phyloP scores from a whole-genome alignment of 2,113 vertebrate genomes.

The Acanthisitta chloris region DNA sequence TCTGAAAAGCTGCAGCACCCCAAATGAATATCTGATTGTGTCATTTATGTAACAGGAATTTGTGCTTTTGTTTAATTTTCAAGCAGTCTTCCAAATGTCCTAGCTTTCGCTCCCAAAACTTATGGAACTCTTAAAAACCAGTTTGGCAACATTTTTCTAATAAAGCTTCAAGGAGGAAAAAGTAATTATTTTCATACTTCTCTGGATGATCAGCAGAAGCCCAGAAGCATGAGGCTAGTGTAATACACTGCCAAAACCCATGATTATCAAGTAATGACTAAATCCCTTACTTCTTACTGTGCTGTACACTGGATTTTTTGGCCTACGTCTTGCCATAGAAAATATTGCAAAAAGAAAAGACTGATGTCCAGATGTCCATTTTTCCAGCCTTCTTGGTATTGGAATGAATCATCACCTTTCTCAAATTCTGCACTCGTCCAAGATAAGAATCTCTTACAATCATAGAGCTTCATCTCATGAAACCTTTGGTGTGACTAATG shows the following conservation, averaged over 20 bases:
- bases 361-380: background rate
- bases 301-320: background rate
- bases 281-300: background rate
- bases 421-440: background rate
- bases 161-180: background rate
- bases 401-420: background rate
- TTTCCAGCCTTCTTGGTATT: background rate
- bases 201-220: background rate
- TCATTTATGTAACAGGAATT: background rate
- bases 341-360: background rate
- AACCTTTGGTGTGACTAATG: background rate
- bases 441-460: background rate
- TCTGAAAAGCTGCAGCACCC: background rate
- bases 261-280: background rate
- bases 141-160: background rate
- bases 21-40: background rate
- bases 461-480: background rate
- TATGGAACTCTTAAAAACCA: background rate
- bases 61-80: background rate
- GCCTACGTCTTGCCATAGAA: background rate
- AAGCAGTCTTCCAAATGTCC: background rate
- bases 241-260: background rate
- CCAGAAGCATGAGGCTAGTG: background rate
- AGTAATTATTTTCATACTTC: background rate
- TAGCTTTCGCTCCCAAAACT: background rate